These are phyloP conservation scores for Eilema caniola DNA, from an alignment of 2,888 invertebrate genomes.

Conservation along the genomic window DNA sequence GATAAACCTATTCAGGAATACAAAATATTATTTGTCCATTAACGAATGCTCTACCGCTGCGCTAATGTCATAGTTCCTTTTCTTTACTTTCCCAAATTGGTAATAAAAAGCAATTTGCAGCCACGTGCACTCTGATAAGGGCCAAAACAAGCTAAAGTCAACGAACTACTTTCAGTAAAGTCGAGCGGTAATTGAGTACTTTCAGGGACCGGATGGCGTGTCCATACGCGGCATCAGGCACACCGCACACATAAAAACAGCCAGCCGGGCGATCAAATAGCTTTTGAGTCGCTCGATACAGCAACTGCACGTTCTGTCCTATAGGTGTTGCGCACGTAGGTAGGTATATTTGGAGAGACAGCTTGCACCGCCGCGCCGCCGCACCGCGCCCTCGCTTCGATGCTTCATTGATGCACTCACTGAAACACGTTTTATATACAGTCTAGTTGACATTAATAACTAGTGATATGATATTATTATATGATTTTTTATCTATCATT, in stretches of 20 bases:
- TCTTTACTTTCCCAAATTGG: neutral
- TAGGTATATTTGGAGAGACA: neutral
- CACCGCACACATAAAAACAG: neutral
- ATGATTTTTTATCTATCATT: too few species aligned
- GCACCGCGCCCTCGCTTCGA: neutral
- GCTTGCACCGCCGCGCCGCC: neutral
- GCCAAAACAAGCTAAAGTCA: too few species aligned
- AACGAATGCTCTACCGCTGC: neutral
- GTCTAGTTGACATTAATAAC: too few species aligned
- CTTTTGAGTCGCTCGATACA: neutral
- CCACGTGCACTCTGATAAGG: neutral
- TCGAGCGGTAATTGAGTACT: neutral
- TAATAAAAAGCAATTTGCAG: neutral
- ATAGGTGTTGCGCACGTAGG: neutral
- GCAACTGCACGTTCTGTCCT: neutral
- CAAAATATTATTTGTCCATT: too few species aligned
- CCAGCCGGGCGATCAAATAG: neutral
- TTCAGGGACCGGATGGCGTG: neutral
- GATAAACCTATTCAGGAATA: too few species aligned
- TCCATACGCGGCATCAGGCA: neutral
- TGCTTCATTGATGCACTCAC: neutral
- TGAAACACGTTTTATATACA: neutral
- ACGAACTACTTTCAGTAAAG: neutral
- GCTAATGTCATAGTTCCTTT: neutral
- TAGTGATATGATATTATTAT: too few species aligned